phyloP scores from a whole-genome alignment of 2,113 vertebrate species.

The Butorides virescens region DNA sequence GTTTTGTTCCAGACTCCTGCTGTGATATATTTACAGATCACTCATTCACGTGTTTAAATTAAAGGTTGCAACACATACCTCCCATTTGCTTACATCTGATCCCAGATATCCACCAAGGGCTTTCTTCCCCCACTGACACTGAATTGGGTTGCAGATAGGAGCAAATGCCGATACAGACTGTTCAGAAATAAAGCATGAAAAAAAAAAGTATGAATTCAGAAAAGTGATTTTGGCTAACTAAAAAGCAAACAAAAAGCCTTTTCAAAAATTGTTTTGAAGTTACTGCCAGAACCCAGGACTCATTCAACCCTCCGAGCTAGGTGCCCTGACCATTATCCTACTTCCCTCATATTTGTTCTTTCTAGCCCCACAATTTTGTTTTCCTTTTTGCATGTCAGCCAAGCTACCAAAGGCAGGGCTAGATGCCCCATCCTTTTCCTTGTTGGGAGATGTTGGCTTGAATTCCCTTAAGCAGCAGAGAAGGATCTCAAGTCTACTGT shows the following conservation, averaged over 20 bases:
- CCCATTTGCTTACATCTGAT: constrained; percentile 85
- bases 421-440: background rate
- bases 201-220: background rate
- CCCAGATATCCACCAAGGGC: constrained; percentile 92
- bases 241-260: background rate
- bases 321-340: background rate
- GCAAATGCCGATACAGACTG: constrained; percentile 94
- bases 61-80: constrained; percentile 76
- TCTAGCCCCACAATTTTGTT: background rate
- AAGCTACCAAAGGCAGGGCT: background rate
- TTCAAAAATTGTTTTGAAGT: background rate
- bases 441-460: background rate
- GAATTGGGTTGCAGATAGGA: constrained; percentile 94
- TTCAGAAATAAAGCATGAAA: background rate
- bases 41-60: background rate
- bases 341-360: background rate
- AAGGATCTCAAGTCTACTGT: background rate
- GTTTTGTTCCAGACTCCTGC: background rate
- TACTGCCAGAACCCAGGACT: background rate
- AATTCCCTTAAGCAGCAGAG: background rate
- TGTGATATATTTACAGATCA: background rate
- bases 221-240: background rate
- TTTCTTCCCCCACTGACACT: constrained; percentile 96
- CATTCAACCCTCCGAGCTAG: background rate
- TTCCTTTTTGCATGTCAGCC: background rate